phyloP scores from a whole-genome alignment of 2,113 vertebrate genomes.

The Syrrhaptes paradoxus region DNA sequence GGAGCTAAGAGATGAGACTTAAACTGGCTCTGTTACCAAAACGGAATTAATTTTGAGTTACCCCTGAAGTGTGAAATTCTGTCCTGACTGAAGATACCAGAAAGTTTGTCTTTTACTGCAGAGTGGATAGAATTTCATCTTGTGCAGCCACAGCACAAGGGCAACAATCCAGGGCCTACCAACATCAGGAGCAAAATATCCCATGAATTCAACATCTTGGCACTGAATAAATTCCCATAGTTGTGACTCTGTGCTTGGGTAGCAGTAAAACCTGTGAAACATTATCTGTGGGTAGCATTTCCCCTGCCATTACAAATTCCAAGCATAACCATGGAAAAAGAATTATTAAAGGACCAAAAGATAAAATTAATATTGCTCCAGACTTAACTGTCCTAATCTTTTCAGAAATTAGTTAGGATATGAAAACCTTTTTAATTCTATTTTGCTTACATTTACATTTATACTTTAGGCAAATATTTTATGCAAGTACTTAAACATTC shows the following conservation, averaged over 20 bases:
- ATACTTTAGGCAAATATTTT: not conserved
- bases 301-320: constrained; percentile 2
- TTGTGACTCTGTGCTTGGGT: not conserved
- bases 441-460: not conserved
- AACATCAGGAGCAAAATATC: constrained; percentile 55
- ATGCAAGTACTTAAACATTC: not conserved
- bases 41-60: not conserved
- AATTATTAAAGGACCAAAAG: not conserved
- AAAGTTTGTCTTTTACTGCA: constrained; percentile 18
- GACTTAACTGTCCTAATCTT: not conserved
- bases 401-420: not conserved
- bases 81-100: not conserved
- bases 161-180: constrained; percentile 30
- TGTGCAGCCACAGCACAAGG: constrained; percentile 5
- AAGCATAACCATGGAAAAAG: not conserved
- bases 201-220: constrained; percentile 36
- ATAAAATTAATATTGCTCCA: not conserved
- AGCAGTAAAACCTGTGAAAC: constrained; percentile 7
- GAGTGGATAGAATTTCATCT: not conserved
- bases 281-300: not conserved
- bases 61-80: constrained; percentile 18
- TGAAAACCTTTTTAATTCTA: not conserved
- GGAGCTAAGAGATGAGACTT: not conserved
- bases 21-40: not conserved
- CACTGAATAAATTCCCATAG: not conserved